Evolutionary conservation across 2,888 invertebrate species (phyloP).

Genomic region (Chrysolina americana): DNA sequence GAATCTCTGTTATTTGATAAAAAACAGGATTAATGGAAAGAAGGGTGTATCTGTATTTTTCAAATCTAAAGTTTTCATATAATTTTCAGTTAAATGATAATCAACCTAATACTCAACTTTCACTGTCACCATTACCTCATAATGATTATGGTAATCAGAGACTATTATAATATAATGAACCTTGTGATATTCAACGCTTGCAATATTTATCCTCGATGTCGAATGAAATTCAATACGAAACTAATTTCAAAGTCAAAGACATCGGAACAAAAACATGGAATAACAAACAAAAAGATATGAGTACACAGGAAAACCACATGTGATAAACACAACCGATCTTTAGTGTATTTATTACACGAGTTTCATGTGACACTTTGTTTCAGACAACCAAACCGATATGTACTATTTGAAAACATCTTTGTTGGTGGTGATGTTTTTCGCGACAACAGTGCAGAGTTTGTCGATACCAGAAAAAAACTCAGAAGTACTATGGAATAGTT

Average conservation of each 20-base stretch:
- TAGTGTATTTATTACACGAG: not conserved
- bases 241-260: slow-evolving; percentile 1
- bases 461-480: not conserved
- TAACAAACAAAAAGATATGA: not conserved
- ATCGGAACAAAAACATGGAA: not conserved
- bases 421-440: not conserved
- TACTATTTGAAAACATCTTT: not conserved
- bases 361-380: not conserved
- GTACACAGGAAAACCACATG: slow-evolving; percentile 18
- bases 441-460: not conserved
- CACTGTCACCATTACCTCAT: no score
- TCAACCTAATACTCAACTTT: no score
- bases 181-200: not conserved
- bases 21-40: no score
- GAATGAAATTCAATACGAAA: not conserved
- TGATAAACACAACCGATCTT: slow-evolving; percentile 6
- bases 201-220: slow-evolving; percentile 3
- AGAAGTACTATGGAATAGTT: not conserved
- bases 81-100: no score
- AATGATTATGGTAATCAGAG: no score
- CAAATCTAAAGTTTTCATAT: no score
- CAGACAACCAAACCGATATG: not conserved
- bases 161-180: not conserved
- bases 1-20: no score
- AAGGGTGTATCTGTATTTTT: no score